Evolutionary conservation across 1,140 invertebrate species (phyloP).

Genomic region (Papilio xuthus): DNA sequence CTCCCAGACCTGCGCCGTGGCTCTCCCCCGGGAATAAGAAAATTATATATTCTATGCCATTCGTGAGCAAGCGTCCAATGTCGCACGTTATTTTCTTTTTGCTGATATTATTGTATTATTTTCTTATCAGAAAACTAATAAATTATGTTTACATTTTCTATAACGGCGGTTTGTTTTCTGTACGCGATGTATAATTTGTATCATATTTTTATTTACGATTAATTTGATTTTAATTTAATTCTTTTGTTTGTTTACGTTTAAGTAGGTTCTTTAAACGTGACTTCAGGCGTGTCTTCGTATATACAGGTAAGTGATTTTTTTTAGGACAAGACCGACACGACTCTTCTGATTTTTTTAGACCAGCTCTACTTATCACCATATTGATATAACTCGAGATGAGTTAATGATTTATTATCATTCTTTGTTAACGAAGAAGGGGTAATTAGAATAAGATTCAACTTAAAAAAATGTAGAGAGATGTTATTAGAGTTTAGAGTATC

Average conservation of each 20-base stretch:
- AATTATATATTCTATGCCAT: background rate
- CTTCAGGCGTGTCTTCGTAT: background rate
- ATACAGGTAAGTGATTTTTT: background rate
- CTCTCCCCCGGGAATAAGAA: constrained; percentile 3
- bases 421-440: background rate
- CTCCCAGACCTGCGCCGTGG: constrained; percentile 20
- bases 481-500: too few species aligned
- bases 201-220: background rate
- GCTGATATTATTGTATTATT: constrained; percentile 15
- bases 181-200: constrained; percentile 4
- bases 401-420: background rate
- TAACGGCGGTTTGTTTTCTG: constrained; percentile 20
- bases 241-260: background rate
- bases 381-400: background rate
- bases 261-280: background rate
- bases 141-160: constrained; percentile 26
- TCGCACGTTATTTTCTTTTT: constrained; percentile 28
- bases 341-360: background rate
- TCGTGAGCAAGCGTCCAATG: constrained; percentile 13
- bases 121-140: constrained; percentile 18
- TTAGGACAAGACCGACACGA: background rate
- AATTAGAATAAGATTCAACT: background rate
- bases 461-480: too few species aligned
- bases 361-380: background rate
- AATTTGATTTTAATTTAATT: background rate